Percentiles rank a stretch among this genome's conserved stretches.
These are phyloP conservation scores for Etheostoma perlongum DNA, from an alignment of 2,797 vertebrate species.

Conservation along the genomic window DNA sequence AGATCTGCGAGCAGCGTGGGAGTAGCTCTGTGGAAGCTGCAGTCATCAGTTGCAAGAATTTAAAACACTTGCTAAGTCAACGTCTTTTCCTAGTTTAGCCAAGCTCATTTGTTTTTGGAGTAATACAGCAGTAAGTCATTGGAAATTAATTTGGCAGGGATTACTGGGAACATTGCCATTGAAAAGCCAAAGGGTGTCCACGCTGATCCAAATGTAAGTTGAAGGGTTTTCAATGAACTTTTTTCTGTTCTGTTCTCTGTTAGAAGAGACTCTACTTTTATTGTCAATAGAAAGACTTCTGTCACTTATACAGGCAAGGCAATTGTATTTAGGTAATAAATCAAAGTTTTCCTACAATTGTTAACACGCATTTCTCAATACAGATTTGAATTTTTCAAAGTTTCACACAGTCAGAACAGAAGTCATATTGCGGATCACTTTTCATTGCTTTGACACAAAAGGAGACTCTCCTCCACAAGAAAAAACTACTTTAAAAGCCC, in stretches of 20 bases:
- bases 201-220: conserved; percentile 13
- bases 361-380: background rate
- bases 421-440: no score
- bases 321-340: background rate
- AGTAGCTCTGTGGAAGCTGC: conserved; percentile 4
- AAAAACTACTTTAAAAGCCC: no score
- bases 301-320: background rate
- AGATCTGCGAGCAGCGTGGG: conserved; percentile 19
- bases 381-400: background rate
- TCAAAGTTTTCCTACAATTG: background rate
- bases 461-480: no score
- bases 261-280: background rate
- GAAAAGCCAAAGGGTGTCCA: conserved; percentile 4
- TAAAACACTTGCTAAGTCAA: conserved; percentile 37
- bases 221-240: conserved; percentile 1
- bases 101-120: conserved; percentile 25
- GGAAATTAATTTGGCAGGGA: conserved; percentile 18
- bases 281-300: background rate
- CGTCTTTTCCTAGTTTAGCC: conserved; percentile 39
- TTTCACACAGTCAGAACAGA: no score
- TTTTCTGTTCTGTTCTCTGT: no score
- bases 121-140: background rate
- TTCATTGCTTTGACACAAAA: no score
- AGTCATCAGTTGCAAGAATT: conserved; percentile 27
- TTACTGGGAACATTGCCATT: conserved; percentile 27